Conservation (phyloP, 2,888 invertebrate genomes). For the Acrocyrtus sp. region DNA sequence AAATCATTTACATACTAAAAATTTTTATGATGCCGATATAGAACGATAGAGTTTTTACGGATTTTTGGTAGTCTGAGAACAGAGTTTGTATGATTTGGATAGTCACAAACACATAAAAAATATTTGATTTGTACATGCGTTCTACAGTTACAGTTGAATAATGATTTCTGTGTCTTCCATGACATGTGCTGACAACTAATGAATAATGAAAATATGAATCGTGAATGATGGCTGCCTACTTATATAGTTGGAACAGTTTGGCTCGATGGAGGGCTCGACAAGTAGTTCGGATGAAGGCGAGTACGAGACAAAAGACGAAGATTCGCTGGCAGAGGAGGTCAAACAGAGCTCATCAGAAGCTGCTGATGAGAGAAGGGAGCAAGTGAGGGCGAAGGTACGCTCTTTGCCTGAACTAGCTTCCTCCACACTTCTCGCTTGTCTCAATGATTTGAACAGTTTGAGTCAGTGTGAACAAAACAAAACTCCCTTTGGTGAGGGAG, state of each 20-base stretch:
- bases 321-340: slow-evolving; percentile 54
- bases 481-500: slow-evolving; percentile 46
- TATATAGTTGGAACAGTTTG: slow-evolving; percentile 59
- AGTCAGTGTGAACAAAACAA: slow-evolving; percentile 50
- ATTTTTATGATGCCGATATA: too few relatives aligned
- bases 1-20: too few relatives aligned
- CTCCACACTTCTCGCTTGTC: slow-evolving; percentile 58
- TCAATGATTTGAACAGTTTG: slow-evolving; percentile 57
- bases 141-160: too few relatives aligned
- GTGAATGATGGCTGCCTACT: background rate
- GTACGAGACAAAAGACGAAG: slow-evolving; percentile 62
- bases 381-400: slow-evolving; percentile 62
- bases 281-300: slow-evolving; percentile 64
- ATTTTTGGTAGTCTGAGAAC: too few relatives aligned
- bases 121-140: too few relatives aligned
- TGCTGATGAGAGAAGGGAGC: slow-evolving; percentile 57
- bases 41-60: too few relatives aligned
- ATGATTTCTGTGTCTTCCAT: too few relatives aligned
- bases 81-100: too few relatives aligned
- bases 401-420: slow-evolving; percentile 63
- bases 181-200: too few relatives aligned
- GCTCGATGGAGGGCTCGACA: slow-evolving; percentile 61
- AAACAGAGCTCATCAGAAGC: slow-evolving; percentile 47
- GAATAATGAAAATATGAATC: background rate
- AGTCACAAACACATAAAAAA: too few relatives aligned